A percentile compares a stretch with the other conserved stretches of the same genome.
phyloP scores from a whole-genome alignment of 2,888 invertebrate genomes.

The Zeuzera pyrina region DNA sequence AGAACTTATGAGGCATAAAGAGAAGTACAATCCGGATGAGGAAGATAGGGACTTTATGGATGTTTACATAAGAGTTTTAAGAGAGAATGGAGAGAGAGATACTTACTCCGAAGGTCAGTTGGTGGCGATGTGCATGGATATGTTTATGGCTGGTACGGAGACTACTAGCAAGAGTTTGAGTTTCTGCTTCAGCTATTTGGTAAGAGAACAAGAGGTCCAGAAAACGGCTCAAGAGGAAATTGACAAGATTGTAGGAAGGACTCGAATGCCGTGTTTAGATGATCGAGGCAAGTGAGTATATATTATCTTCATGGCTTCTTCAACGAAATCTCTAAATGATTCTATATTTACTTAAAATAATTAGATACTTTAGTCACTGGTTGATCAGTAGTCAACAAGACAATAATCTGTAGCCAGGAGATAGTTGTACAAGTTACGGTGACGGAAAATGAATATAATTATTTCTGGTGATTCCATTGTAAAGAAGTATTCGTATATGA shows the following conservation, averaged over 20 bases:
- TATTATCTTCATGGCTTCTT: conserved; percentile 1
- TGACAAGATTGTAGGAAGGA: conserved; percentile 79
- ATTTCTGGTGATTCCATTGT: too few species aligned
- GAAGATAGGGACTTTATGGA: conserved; percentile 87
- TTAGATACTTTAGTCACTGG: too few species aligned
- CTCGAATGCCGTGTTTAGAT: conserved; percentile 77
- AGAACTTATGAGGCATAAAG: conserved; percentile 81
- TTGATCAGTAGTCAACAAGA: too few species aligned
- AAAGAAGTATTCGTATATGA: too few species aligned
- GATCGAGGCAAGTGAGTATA: conserved; percentile 78
- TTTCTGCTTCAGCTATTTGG: conserved; percentile 83
- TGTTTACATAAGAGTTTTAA: conserved; percentile 80
- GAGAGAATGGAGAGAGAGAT: conserved; percentile 68
- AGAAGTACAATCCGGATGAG: conserved; percentile 67
- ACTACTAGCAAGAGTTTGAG: conserved; percentile 86
- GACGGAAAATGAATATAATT: too few species aligned
- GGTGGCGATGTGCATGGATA: conserved; percentile 85
- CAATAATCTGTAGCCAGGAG: too few species aligned
- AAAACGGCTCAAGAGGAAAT: conserved; percentile 84
- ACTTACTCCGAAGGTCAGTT: conserved; percentile 82
- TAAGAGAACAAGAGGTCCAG: conserved; percentile 81
- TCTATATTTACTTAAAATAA: too few species aligned
- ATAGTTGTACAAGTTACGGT: too few species aligned
- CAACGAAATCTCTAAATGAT: too few species aligned
- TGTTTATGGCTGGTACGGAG: conserved; percentile 91